phyloP scores from a whole-genome alignment of 2,888 invertebrate species.

The Erebia aethiops region DNA sequence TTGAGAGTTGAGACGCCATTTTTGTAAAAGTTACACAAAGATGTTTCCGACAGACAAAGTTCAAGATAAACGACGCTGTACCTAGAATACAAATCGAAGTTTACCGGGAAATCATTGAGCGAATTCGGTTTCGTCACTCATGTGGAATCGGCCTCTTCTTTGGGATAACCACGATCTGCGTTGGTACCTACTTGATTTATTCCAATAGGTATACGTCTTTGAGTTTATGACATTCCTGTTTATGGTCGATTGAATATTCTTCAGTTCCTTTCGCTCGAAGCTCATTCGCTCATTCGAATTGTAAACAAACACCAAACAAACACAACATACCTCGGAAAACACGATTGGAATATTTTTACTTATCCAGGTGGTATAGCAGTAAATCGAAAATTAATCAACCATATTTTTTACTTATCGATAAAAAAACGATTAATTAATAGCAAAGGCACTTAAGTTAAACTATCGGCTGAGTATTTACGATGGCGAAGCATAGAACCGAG shows the following conservation, averaged over 20 bases:
- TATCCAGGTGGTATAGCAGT: too few relatives aligned
- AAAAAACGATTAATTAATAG: slow-evolving; percentile 3
- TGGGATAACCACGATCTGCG: background rate
- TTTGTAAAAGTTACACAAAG: background rate
- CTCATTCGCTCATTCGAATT: too few relatives aligned
- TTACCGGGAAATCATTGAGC: slow-evolving; percentile 18
- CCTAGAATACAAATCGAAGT: slow-evolving; percentile 16
- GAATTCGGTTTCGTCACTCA: slow-evolving; percentile 7
- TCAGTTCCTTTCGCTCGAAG: too few relatives aligned
- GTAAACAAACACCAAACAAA: too few relatives aligned
- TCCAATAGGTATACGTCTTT: background rate
- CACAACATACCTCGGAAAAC: too few relatives aligned
- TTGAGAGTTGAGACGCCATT: background rate
- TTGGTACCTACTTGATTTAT: too few relatives aligned
- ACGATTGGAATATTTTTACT: too few relatives aligned
- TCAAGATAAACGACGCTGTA: slow-evolving; percentile 18
- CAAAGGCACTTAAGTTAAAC: background rate
- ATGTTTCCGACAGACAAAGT: background rate
- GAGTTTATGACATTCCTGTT: background rate
- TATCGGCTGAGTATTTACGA: background rate
- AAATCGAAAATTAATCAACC: background rate
- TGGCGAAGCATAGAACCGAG: background rate
- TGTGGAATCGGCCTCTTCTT: background rate
- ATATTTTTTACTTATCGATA: background rate
- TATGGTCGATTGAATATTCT: background rate